Percentiles rank a stretch among this genome's conserved stretches.
Evolutionary conservation across 1,140 invertebrate species (phyloP).

Genomic region (Neoseiulus cucumeris): DNA sequence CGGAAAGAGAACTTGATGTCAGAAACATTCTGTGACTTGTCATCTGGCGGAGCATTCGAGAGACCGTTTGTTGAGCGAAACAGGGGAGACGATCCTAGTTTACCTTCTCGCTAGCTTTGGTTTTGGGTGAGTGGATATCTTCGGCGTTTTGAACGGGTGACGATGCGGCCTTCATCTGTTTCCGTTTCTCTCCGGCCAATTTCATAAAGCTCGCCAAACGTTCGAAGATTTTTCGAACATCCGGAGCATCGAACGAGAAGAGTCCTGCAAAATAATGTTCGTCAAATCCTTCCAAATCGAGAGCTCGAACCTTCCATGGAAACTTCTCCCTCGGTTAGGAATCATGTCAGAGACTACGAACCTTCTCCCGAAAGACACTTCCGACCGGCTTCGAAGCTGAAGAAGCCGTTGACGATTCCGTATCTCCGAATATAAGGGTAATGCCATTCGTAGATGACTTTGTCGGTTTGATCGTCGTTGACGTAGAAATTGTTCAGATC

Average conservation of each 20-base stretch:
- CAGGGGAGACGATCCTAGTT: too few species aligned
- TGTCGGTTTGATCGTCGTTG: slow-evolving; percentile 1
- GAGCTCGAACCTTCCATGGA: too few species aligned
- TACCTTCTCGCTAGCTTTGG: too few species aligned
- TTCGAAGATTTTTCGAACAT: slow-evolving; percentile 9
- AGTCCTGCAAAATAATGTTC: background rate
- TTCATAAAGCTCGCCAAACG: slow-evolving; percentile 10
- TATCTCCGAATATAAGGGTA: slow-evolving; percentile 1
- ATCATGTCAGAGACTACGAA: background rate
- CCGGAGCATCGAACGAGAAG: slow-evolving; percentile 6
- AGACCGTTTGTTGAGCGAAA: too few species aligned
- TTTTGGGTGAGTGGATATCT: too few species aligned
- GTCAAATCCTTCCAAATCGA: too few species aligned
- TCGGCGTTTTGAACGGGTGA: too few species aligned
- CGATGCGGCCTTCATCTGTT: background rate
- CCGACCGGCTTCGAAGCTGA: slow-evolving; percentile 9
- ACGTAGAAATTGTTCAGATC: slow-evolving; percentile 5
- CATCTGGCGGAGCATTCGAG: too few species aligned
- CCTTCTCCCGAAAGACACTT: slow-evolving; percentile 1
- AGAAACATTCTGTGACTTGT: too few species aligned
- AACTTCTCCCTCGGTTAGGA: too few species aligned
- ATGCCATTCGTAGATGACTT: background rate
- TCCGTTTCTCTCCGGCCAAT: background rate
- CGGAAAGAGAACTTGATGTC: too few species aligned
- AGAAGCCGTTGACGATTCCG: slow-evolving; percentile 4